Evolutionary conservation across 1,140 invertebrate genomes (phyloP), one percentile per base, ranked within the genome.

Genomic region (Daktulosphaira vitifoliae): DNA sequence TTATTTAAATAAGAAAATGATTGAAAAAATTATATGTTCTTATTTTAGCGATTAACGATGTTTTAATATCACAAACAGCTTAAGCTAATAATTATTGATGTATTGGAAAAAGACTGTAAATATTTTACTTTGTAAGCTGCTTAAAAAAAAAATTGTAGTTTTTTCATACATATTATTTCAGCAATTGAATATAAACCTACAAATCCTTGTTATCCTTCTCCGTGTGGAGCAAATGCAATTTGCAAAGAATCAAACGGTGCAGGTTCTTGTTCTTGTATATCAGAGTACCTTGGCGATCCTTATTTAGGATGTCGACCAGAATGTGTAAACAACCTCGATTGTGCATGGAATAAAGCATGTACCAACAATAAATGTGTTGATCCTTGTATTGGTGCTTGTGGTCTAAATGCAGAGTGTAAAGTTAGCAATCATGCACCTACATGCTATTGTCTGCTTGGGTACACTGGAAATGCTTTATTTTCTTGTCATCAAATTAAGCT

Each of bases 381-480:
- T 76, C 89, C 89, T 20, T 91, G 89, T 70, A 82, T 84, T 9
- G 87, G 87, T 64, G 84, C 85, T 33, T 90, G 88, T 73, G 88
- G 87, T n/a, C 80, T 84, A 64, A 89, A 90, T 75, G 87, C 90
- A 8, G 76, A 87, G 68, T 94, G 90, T 74, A 83, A 87, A 70
- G 86, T 91, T 1, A 81, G 89, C 16, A 87, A 89, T 71, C 90
- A 93, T 73, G 88, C 88, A 69, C 87, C 89, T 1, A 81, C 84
- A 6, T 92, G 89, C 71, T 87, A 84, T 5, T 92, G 89, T 74
- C 78, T 81, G 33, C 72, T 80, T 66, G 85, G 85, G 50, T 87
- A 83, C 69, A 83, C 84, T 16, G 89, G 89, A 23, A 87, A 90
- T 82, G 88, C 89, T 51, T 89, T 90, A 69, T 81, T 82, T 2